These are phyloP conservation scores for Xiphydria camelus DNA, from an alignment of 2,888 invertebrate species.

Conservation along the genomic window DNA sequence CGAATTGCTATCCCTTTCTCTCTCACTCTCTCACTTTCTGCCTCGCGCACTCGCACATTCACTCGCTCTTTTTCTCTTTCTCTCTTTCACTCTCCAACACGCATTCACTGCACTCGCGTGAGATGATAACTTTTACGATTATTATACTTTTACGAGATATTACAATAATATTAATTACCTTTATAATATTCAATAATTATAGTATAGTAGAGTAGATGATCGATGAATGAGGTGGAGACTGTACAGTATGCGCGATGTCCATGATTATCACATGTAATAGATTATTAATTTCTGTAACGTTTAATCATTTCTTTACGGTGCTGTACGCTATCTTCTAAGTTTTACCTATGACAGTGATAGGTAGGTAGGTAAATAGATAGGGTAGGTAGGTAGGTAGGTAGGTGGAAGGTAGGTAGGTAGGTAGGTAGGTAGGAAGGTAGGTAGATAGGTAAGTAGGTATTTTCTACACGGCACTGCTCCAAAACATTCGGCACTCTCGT, in stretches of 20 bases:
- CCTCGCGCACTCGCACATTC: slow-evolving; percentile 10
- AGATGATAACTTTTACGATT: slow-evolving; percentile 38
- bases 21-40: slow-evolving; percentile 6
- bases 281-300: slow-evolving; percentile 66
- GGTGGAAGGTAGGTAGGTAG: not conserved
- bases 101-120: slow-evolving; percentile 32
- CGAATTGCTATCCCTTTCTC: slow-evolving; percentile 1
- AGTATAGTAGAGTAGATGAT: slow-evolving; percentile 66
- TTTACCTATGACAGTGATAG: slow-evolving; percentile 24
- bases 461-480: slow-evolving; percentile 18
- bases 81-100: slow-evolving; percentile 21
- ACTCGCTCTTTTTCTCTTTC: slow-evolving; percentile 16
- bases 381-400: not conserved
- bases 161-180: slow-evolving; percentile 54
- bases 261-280: slow-evolving; percentile 70
- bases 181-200: slow-evolving; percentile 60
- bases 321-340: slow-evolving; percentile 27
- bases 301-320: slow-evolving; percentile 25
- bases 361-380: slow-evolving; percentile 24
- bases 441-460: slow-evolving; percentile 7
- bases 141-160: slow-evolving; percentile 40
- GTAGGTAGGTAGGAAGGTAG: not conserved
- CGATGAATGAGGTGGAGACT: slow-evolving; percentile 69
- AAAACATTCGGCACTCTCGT: slow-evolving; percentile 17
- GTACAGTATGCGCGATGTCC: slow-evolving; percentile 63